phyloP scores from a whole-genome alignment of 2,888 invertebrate genomes.

The Netelia inedita region DNA sequence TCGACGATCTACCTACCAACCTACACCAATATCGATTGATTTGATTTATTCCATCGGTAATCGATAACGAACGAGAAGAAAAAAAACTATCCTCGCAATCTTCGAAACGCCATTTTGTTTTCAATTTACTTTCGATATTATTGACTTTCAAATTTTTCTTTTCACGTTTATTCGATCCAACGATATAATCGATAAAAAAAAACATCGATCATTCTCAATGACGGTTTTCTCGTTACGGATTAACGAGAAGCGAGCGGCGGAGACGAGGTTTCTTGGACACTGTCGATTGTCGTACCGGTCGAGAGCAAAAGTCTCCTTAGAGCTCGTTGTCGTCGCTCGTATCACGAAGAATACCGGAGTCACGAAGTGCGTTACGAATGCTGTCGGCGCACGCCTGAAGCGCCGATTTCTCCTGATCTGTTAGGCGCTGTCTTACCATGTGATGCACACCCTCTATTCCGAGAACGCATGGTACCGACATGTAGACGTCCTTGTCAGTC shows the following conservation, averaged over 20 bases:
- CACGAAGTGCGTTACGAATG: slow-evolving; percentile 78
- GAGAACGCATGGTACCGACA: slow-evolving; percentile 87
- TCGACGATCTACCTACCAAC: not conserved
- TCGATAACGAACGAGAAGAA: slow-evolving; percentile 1
- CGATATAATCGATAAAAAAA: slow-evolving; percentile 12
- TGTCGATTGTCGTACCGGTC: not conserved
- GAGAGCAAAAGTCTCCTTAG: slow-evolving; percentile 42
- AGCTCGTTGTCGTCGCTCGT: slow-evolving; percentile 66
- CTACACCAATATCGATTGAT: slow-evolving; percentile 13
- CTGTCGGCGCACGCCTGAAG: slow-evolving; percentile 80
- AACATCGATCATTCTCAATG: slow-evolving; percentile 50
- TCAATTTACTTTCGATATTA: not conserved
- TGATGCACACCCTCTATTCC: slow-evolving; percentile 85
- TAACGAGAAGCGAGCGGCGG: slow-evolving; percentile 24
- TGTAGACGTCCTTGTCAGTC: slow-evolving; percentile 87
- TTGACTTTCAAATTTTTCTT: slow-evolving; percentile 34
- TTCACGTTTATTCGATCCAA: slow-evolving; percentile 3
- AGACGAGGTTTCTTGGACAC: slow-evolving; percentile 14
- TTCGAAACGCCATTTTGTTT: not conserved
- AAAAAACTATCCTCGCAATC: not conserved
- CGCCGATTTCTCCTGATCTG: slow-evolving; percentile 79
- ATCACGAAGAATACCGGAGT: slow-evolving; percentile 80
- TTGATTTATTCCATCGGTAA: slow-evolving; percentile 53
- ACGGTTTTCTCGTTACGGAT: slow-evolving; percentile 15
- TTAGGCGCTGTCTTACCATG: slow-evolving; percentile 85